phyloP scores from a whole-genome alignment of 2,797 vertebrate species.

The Macropus fuliginosus region DNA sequence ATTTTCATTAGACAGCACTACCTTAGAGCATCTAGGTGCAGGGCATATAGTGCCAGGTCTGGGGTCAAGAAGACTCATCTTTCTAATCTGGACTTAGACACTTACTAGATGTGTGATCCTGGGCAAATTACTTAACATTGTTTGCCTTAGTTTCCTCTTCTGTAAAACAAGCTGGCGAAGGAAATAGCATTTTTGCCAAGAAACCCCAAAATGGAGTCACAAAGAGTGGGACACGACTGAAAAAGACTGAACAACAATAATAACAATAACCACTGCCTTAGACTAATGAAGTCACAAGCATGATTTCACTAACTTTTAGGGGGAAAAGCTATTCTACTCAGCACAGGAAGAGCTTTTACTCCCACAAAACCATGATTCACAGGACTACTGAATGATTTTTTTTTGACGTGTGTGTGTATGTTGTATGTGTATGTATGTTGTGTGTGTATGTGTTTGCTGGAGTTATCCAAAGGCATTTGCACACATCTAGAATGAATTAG shows the following conservation, averaged over 20 bases:
- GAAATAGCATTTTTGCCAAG: not conserved
- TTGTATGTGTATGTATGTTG: no score
- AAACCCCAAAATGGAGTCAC: not conserved
- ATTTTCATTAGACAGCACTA: not conserved
- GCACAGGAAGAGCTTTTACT: not conserved
- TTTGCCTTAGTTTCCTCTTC: not conserved
- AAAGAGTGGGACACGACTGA: not conserved
- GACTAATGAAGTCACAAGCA: not conserved
- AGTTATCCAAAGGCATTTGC: not conserved
- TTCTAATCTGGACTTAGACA: not conserved
- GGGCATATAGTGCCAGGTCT: not conserved
- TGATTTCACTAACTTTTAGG: not conserved
- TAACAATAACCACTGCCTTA: no score
- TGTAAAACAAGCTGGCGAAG: not conserved
- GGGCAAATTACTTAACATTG: not conserved
- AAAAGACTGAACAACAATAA: not conserved
- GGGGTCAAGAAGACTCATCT: not conserved
- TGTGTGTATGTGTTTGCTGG: not conserved
- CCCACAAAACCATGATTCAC: not conserved
- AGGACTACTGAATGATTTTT: not conserved
- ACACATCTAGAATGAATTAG: not conserved
- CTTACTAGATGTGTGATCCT: not conserved
- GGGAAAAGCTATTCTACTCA: not conserved
- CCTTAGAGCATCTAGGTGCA: not conserved
- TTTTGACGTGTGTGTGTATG: not conserved